Conservation (phyloP, 2,888 invertebrate genomes). For the Branchinecta sandiegonensis region DNA sequence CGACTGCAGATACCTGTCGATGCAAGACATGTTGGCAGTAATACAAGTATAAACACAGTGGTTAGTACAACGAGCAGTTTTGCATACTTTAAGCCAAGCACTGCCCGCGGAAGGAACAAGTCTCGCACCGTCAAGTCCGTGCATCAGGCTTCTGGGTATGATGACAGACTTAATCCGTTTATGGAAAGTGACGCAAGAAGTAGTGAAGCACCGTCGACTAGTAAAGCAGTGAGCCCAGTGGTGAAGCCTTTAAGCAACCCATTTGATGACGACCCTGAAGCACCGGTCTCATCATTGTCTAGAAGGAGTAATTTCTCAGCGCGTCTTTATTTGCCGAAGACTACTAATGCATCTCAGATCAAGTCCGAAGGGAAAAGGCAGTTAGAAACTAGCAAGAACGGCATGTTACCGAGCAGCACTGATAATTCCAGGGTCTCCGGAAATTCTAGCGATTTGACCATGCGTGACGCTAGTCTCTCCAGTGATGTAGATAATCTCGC, state of each 20-base stretch:
- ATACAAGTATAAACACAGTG: background rate
- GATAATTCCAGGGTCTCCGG: background rate
- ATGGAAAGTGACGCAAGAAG: background rate
- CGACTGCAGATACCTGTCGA: background rate
- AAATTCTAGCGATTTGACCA: background rate
- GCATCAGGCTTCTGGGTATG: background rate
- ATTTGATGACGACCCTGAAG: background rate
- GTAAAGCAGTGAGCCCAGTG: background rate
- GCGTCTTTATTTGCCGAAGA: background rate
- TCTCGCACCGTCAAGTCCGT: background rate
- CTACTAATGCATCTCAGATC: background rate
- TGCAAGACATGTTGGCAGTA: background rate
- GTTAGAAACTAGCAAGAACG: background rate
- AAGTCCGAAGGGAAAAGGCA: background rate
- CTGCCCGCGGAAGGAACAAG: background rate
- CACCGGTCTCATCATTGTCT: background rate
- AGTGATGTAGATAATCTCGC: background rate
- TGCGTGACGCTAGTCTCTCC: background rate
- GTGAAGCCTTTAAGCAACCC: background rate
- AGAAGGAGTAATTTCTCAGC: background rate
- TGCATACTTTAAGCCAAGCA: constrained; percentile 1
- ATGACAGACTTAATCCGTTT: background rate
- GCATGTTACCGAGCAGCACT: background rate
- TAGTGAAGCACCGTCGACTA: background rate
- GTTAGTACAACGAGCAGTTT: background rate